A percentile compares a stretch with the other conserved stretches of the same genome.
These are phyloP conservation scores for Remorina albescens DNA, from an alignment of 2,797 vertebrate species.

Conservation along the genomic window DNA sequence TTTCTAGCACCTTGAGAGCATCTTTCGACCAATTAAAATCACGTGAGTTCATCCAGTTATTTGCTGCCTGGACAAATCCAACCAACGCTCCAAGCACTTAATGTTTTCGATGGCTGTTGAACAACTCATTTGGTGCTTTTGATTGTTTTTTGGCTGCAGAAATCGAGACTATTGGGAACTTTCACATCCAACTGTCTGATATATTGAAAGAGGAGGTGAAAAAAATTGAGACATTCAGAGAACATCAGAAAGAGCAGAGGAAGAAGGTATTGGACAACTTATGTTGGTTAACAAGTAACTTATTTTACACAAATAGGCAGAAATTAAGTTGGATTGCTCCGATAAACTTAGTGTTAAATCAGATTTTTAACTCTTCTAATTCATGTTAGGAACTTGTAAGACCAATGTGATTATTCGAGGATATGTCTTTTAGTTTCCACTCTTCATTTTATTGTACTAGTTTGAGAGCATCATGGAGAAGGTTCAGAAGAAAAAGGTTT, in stretches of 20 bases:
- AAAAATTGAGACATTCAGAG: conserved; percentile 93
- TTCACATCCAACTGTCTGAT: conserved; percentile 92
- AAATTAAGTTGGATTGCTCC: background rate
- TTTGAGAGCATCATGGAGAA: conserved; percentile 94
- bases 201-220: conserved; percentile 92
- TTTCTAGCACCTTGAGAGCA: conserved; percentile 88
- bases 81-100: background rate
- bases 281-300: conserved; percentile 10
- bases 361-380: background rate
- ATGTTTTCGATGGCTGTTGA: background rate
- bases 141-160: conserved; percentile 78
- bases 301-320: background rate
- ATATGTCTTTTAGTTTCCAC: background rate
- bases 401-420: background rate
- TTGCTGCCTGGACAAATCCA: background rate
- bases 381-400: background rate
- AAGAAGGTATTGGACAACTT: conserved; percentile 88
- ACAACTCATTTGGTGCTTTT: background rate
- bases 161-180: conserved; percentile 92
- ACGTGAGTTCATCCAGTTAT: conserved; percentile 85
- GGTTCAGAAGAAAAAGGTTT: conserved; percentile 91
- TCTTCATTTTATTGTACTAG: conserved; percentile 74
- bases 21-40: conserved; percentile 92
- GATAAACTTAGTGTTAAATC: background rate
- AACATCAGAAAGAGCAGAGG: conserved; percentile 94